Evolutionary conservation across 2,888 invertebrate species (phyloP).

Genomic region (Cordilura impudica): DNA sequence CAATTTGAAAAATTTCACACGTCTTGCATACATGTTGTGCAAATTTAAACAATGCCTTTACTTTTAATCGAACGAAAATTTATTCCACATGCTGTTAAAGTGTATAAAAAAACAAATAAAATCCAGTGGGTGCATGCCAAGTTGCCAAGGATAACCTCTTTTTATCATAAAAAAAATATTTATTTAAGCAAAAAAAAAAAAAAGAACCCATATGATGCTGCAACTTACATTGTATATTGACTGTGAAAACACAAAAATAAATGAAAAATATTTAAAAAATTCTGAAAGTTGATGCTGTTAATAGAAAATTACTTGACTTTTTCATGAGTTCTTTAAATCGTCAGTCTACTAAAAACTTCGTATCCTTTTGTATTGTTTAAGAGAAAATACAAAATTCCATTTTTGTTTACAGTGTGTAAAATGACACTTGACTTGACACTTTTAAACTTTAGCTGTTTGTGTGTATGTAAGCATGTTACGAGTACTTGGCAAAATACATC

Average conservation of each 20-base stretch:
- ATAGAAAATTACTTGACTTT: constrained; percentile 26
- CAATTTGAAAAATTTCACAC: constrained; percentile 52
- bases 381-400: constrained; percentile 6
- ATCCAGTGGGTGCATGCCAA: background rate
- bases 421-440: constrained; percentile 53
- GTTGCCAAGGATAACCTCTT: background rate
- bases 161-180: no score
- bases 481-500: constrained; percentile 6
- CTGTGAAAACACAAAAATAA: background rate
- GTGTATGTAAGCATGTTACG: background rate
- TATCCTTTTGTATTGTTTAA: no score
- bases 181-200: no score
- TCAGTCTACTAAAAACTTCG: no score
- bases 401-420: constrained; percentile 49
- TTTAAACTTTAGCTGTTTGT: constrained; percentile 30
- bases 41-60: constrained; percentile 53
- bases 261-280: background rate
- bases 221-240: no score
- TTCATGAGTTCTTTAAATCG: no score
- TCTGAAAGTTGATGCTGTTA: background rate
- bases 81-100: no score
- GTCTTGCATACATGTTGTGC: constrained; percentile 48
- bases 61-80: constrained; percentile 11
- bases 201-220: no score
- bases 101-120: background rate